Evolutionary conservation across 1,140 invertebrate genomes (phyloP).

Genomic region (Sitodiplosis mosellana): DNA sequence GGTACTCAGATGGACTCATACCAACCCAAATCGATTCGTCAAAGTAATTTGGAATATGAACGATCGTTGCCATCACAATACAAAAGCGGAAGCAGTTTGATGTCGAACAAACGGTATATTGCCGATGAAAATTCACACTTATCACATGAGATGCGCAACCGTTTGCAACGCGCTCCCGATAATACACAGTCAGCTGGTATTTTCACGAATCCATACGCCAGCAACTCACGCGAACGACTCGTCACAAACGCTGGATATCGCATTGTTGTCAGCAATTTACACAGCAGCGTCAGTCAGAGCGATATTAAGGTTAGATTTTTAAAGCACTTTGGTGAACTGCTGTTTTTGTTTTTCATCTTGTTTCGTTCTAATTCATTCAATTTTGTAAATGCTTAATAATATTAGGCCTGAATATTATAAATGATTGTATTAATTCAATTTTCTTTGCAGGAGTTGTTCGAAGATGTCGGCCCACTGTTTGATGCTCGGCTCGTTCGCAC

Average conservation of each 20-base stretch:
- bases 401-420: too few species aligned
- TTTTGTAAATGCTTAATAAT: too few species aligned
- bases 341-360: slow-evolving; percentile 7
- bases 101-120: slow-evolving; percentile 8
- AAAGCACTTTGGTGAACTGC: slow-evolving; percentile 12
- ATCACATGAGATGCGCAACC: slow-evolving; percentile 18
- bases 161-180: slow-evolving; percentile 17
- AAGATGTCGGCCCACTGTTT: slow-evolving; percentile 71
- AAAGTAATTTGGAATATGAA: not conserved
- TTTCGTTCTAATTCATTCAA: slow-evolving; percentile 5
- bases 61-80: too few species aligned
- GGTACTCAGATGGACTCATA: not conserved
- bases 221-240: slow-evolving; percentile 15
- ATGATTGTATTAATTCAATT: too few species aligned
- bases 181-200: slow-evolving; percentile 29
- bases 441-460: slow-evolving; percentile 61
- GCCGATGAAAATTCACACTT: slow-evolving; percentile 15
- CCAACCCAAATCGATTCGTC: not conserved
- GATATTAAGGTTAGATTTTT: slow-evolving; percentile 83
- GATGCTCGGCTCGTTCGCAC: slow-evolving; percentile 66
- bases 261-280: slow-evolving; percentile 75
- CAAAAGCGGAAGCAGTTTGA: too few species aligned
- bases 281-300: slow-evolving; percentile 63
- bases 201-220: slow-evolving; percentile 26
- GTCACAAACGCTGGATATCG: slow-evolving; percentile 40